Conservation (phyloP, 2,888 invertebrate species). For the Polia nebulosa region DNA sequence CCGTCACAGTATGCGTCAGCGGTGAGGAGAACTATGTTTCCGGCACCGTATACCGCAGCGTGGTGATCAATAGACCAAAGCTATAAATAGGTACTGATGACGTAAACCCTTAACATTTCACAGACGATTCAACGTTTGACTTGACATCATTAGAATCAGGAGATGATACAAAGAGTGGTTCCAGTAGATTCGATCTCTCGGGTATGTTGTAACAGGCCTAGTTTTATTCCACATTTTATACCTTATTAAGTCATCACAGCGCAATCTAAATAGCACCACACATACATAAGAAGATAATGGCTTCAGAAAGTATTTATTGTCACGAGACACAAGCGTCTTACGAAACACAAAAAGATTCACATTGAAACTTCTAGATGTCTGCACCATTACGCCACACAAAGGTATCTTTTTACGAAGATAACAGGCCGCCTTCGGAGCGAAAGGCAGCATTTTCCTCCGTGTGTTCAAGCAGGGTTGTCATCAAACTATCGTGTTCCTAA, state of each 20-base stretch:
- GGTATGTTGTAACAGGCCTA: constrained; percentile 50
- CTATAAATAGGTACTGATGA: neutral
- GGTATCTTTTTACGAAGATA: constrained; percentile 42
- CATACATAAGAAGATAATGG: no score
- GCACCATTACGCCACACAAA: constrained; percentile 21
- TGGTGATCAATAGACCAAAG: neutral
- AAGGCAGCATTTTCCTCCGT: constrained; percentile 27
- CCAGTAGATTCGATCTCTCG: constrained; percentile 73
- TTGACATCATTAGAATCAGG: constrained; percentile 77
- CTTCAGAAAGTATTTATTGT: no score
- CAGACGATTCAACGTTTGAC: constrained; percentile 78
- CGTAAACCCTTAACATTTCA: constrained; percentile 31
- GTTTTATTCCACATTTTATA: neutral
- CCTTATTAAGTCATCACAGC: neutral
- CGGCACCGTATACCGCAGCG: neutral
- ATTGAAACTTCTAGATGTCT: constrained; percentile 1
- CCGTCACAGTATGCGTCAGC: no score
- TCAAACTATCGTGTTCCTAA: constrained; percentile 66
- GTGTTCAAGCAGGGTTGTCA: constrained; percentile 50
- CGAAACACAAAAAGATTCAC: neutral
- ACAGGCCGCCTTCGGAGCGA: constrained; percentile 14
- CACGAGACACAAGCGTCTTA: no score
- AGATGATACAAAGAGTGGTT: constrained; percentile 78
- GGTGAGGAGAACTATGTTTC: no score
- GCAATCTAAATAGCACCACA: no score